phyloP scores from a whole-genome alignment of 2,113 vertebrate species.

The Mellivora capensis region DNA sequence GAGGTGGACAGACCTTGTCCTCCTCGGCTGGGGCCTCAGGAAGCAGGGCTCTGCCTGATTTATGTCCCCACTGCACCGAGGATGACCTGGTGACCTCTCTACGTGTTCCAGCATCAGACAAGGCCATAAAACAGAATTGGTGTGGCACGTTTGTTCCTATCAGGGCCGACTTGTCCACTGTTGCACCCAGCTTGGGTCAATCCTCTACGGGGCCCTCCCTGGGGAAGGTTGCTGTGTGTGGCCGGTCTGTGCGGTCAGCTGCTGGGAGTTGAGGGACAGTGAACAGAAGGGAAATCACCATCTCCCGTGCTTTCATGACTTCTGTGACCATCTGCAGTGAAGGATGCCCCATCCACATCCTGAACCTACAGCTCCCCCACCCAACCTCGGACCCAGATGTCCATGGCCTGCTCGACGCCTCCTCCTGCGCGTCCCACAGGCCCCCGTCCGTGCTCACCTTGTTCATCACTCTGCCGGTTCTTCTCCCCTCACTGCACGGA shows the following conservation, averaged over 20 bases:
- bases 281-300: neutral
- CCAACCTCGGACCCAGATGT: neutral
- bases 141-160: slow-evolving; percentile 17
- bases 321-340: neutral
- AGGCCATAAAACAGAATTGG: slow-evolving; percentile 64
- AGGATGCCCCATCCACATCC: neutral
- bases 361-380: neutral
- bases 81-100: slow-evolving; percentile 68
- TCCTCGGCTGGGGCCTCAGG: slow-evolving; percentile 58
- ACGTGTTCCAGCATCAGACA: slow-evolving; percentile 61
- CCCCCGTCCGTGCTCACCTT: neutral
- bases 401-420: neutral
- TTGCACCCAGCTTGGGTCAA: slow-evolving; percentile 8
- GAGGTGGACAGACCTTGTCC: neutral
- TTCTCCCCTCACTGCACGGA: neutral
- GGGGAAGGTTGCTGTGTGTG: slow-evolving; percentile 36
- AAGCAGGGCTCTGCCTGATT: slow-evolving; percentile 65
- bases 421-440: neutral
- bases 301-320: neutral
- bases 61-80: slow-evolving; percentile 38
- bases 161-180: neutral
- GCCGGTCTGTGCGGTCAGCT: neutral
- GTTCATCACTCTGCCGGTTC: neutral
- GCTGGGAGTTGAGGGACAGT: neutral
- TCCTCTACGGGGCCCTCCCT: neutral